Evolutionary conservation across 1,140 invertebrate species (phyloP), one percentile per base, ranked within the genome.

Genomic region (Bombus picipes): DNA sequence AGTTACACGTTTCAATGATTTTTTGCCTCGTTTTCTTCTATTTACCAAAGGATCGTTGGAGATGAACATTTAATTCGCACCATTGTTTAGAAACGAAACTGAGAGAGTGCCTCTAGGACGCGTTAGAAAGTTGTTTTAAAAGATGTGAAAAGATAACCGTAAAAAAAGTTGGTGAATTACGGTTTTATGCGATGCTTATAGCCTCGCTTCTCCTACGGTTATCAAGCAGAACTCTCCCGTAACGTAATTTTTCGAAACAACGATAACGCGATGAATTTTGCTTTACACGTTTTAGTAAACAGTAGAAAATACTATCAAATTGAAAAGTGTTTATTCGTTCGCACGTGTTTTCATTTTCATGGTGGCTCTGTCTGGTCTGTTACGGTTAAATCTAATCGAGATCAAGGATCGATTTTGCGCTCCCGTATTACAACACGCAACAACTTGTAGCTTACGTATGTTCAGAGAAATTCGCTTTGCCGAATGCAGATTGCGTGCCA

Each of bases 111-210:
- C 65, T 83, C 43, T 76, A 59, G 65, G 22, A 34, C 47, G 53
- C 43, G 66, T 79, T 85, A 85, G 68, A 85, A 85, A 85, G 83
- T 84, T 53, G 39, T 39, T 65, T 80, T n/a, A 39, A 79, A 84
- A 79, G 76, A 79, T 80, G 76, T 72, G 66, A 53, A 71, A 80
- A 79, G 76, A 71, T 78, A 47, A 53, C 37, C 25, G 66, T 78
- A 37, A 77, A 79, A 83, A 18, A 34, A 13, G 15, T 62, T 39
- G 1, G 66, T 47, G 22, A 80, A 80, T 80, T 80, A 80, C 68
- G 66, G 75, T 84, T 70, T 84, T 47, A 43, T 78, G 75, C 37
- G 75, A 53, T 34, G 47, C 47, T 70, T 83, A 34, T n/a, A 32
- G 10, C 34, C 34, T n/a, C 62, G n/a, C 5, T 25, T 22, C 25